Percentiles rank a stretch among this genome's conserved stretches.
phyloP scores from a whole-genome alignment of 2,888 invertebrate genomes.

The Aproaerema taeniolella region DNA sequence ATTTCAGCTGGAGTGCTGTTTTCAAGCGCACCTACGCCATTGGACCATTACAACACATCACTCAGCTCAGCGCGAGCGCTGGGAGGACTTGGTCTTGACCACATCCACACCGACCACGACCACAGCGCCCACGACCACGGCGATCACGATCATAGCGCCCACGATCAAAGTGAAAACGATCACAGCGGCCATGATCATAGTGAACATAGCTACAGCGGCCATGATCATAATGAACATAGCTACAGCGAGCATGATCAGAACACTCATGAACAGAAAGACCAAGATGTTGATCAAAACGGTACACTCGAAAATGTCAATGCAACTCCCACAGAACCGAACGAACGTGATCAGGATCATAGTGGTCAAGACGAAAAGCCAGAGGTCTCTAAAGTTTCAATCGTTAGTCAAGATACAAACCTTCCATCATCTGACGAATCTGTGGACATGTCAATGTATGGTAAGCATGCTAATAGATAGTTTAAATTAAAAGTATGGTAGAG shows the following conservation, averaged over 20 bases:
- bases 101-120: slow-evolving; percentile 27
- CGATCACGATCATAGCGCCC: slow-evolving; percentile 23
- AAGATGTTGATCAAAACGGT: too few species aligned
- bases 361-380: not conserved
- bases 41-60: slow-evolving; percentile 67
- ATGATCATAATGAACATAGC: too few species aligned
- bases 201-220: slow-evolving; percentile 18
- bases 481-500: too few species aligned
- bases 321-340: too few species aligned
- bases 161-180: slow-evolving; percentile 21
- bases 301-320: too few species aligned
- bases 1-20: slow-evolving; percentile 83
- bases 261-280: slow-evolving; percentile 27
- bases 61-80: slow-evolving; percentile 79
- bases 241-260: slow-evolving; percentile 6
- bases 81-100: slow-evolving; percentile 58
- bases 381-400: too few species aligned
- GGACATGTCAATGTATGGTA: slow-evolving; percentile 78
- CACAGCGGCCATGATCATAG: slow-evolving; percentile 21
- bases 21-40: slow-evolving; percentile 78
- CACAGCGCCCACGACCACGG: slow-evolving; percentile 23
- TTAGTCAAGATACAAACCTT: slow-evolving; percentile 26
- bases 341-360: not conserved
- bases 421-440: slow-evolving; percentile 49
- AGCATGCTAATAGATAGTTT: slow-evolving; percentile 29